These are phyloP conservation scores for Naja naja DNA, from an alignment of 2,113 vertebrate species.

Conservation along the genomic window DNA sequence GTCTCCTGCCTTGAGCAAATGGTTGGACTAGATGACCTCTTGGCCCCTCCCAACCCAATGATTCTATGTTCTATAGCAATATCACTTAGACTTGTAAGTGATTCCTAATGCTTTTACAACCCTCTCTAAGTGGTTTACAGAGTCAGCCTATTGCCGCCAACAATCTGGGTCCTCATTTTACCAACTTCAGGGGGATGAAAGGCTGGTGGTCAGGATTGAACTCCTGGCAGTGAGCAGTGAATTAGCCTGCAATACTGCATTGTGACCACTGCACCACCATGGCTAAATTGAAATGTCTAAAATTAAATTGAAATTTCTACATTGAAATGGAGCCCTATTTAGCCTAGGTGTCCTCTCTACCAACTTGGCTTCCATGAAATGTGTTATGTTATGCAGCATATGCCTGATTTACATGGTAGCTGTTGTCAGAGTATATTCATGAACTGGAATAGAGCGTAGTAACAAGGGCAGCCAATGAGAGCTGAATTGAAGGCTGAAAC, in stretches of 20 bases:
- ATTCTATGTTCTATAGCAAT: background rate
- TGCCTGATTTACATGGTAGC: background rate
- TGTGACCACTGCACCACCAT: too few relatives aligned
- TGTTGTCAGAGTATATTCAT: too few relatives aligned
- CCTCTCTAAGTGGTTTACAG: background rate
- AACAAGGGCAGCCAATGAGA: too few relatives aligned
- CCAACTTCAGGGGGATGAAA: too few relatives aligned
- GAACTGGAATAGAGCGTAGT: too few relatives aligned
- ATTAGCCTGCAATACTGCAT: background rate
- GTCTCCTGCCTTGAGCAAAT: background rate
- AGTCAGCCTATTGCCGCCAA: background rate
- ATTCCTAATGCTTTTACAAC: background rate
- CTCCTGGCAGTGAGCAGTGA: background rate
- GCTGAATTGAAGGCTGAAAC: too few relatives aligned
- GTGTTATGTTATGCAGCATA: background rate
- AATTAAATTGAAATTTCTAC: background rate
- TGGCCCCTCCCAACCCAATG: background rate
- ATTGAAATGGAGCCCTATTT: background rate
- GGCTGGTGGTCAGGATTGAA: background rate
- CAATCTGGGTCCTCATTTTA: background rate
- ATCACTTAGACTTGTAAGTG: too few relatives aligned
- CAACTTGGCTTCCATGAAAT: background rate
- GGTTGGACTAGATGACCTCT: background rate
- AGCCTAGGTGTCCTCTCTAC: background rate
- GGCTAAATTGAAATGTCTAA: background rate